Evolutionary conservation across 2,888 invertebrate species (phyloP), one percentile per base, ranked within the genome.

Genomic region (Notodonta dromedarius): DNA sequence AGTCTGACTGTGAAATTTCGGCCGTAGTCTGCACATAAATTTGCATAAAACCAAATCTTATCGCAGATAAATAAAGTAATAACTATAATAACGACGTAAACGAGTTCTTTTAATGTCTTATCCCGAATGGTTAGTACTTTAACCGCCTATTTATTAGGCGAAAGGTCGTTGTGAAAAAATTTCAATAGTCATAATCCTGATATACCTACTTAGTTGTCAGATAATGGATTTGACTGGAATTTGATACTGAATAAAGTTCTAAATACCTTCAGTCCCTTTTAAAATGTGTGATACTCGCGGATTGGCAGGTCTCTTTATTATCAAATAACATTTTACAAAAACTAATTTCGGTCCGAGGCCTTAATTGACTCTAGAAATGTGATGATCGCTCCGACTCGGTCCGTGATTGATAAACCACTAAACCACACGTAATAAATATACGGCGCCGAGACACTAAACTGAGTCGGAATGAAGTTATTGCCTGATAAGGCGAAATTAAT

Each of bases 211-310:
- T 24, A 86, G 79, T 73, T 73, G 82, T 84, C 87, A 83, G 83
- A 70, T 82, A 81, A 83, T 71, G 69, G 75, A 71, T 74, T 71
- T 78, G 73, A 77, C 76, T 74, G 72, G 69, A 69, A 78, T 77
- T 74, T 73, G 69, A 80, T 75, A 76, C 74, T 69, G 77, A 83
- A 87, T 87, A 81, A 79, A 84, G 83, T 79, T 80, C 81, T 84
- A 82, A 84, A 80, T 83, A 80, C 57, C 40, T 63, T 35, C 8
- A 57, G 57, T 59, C 59, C 63, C 51, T 57, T 61, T 83, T 84
- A 82, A 84, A 82, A 83, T 70, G 70, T 81, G 61, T 76, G 6
- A 35, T 35, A 35, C 65, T 67, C 66, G 75, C 74, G 67, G 72
- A 71, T 73, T 66, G 63, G 67, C 68, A 64, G 74, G 67, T 66